These are phyloP conservation scores for Acanthosepion lycidas DNA, from an alignment of 2,888 invertebrate species.

Conservation along the genomic window DNA sequence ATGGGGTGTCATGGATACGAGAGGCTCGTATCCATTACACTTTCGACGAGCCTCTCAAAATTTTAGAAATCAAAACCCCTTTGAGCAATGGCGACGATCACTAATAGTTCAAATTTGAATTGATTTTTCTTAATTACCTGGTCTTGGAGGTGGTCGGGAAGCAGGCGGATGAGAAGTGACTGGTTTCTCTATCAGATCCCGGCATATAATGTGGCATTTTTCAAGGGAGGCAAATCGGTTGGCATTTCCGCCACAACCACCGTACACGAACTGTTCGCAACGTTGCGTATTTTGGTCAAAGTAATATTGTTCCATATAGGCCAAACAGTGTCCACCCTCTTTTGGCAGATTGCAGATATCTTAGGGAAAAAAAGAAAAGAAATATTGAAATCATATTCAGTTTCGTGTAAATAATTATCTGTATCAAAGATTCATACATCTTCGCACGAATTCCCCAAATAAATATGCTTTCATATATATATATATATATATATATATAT, in stretches of 20 bases:
- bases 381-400: not conserved
- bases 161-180: not conserved
- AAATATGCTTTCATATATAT: not conserved
- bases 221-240: conserved; percentile 66
- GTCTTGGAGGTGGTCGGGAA: not conserved
- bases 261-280: conserved; percentile 84
- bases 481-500: too few relatives aligned
- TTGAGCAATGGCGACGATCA: too few relatives aligned
- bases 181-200: not conserved
- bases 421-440: too few relatives aligned
- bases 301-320: conserved; percentile 57
- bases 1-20: too few relatives aligned
- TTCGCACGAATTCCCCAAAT: not conserved
- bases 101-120: too few relatives aligned
- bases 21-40: too few relatives aligned
- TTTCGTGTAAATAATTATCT: not conserved
- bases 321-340: conserved; percentile 63
- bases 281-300: conserved; percentile 83
- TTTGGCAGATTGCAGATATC: conserved; percentile 59
- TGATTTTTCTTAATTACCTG: not conserved
- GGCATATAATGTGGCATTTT: not conserved
- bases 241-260: conserved; percentile 91
- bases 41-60: too few relatives aligned
- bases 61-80: too few relatives aligned
- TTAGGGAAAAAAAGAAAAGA: conserved; percentile 49